phyloP scores from a whole-genome alignment of 2,888 invertebrate species.

The Halictus quadricinctus region DNA sequence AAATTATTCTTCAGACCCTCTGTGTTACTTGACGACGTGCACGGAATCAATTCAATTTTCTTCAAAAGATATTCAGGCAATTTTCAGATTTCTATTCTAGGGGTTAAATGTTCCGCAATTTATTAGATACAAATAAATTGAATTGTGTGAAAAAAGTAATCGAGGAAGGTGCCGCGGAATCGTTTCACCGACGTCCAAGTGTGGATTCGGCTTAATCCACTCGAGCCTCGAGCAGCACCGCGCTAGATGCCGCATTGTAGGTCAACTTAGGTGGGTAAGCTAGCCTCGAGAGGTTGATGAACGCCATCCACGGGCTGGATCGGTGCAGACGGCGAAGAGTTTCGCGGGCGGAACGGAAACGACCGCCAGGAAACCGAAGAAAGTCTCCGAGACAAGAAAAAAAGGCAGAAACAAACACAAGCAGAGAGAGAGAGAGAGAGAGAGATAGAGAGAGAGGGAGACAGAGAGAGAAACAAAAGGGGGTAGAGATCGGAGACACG shows the following conservation, averaged over 20 bases:
- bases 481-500: neutral
- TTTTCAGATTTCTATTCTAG: too few species aligned
- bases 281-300: conserved; percentile 61
- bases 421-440: neutral
- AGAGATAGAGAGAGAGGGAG: too few species aligned
- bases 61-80: too few species aligned
- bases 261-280: conserved; percentile 58
- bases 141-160: neutral
- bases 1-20: too few species aligned
- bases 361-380: conserved; percentile 31
- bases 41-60: too few species aligned
- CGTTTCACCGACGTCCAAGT: neutral
- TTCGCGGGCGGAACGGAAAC: conserved; percentile 28
- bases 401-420: neutral
- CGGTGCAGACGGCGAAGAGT: conserved; percentile 12
- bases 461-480: neutral
- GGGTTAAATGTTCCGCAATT: too few species aligned
- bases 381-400: conserved; percentile 13
- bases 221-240: conserved; percentile 13
- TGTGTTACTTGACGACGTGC: too few species aligned
- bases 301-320: conserved; percentile 40
- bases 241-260: conserved; percentile 60
- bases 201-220: neutral
- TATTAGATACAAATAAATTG: too few species aligned
- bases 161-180: neutral